Evolutionary conservation across 1,140 invertebrate genomes (phyloP), one percentile per base, ranked within the genome.

Genomic region (Drosophila melanogaster): DNA sequence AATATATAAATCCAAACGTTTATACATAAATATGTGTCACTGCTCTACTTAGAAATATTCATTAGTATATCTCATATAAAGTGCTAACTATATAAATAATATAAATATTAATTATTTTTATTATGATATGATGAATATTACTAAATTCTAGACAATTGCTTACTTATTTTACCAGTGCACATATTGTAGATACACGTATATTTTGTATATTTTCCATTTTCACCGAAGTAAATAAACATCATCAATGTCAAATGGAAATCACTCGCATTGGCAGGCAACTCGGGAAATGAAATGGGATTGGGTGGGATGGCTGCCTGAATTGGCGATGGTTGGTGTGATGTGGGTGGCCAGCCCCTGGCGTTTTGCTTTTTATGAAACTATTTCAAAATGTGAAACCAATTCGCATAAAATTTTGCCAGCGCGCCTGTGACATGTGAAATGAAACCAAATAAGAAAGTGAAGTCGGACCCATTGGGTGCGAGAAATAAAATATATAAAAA

Each of bases 161-260:
- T 22, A 22, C 0, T n/a, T n/a, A 17, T 0, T 0, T 54, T 22
- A 1, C 12, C 30, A 65, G 38, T 67, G 64, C 30, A 43, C 44
- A 44, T 67, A 64, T 67, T 49, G 57, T 33, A 24, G 41, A 38
- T 54, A 41, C 67, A 51, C 38, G 58, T 71, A 65, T 75, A 66
- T 72, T 64, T 81, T 72, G 78, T 87, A 79, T 89, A 89, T 90
- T 87, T 87, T 87, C 73, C 80, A 89, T 89, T 89, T 89, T 89
- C 84, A 90, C 67, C 80, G 56, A 89, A 89, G 90, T 89, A 89
- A 89, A 84, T 90, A 89, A 89, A 89, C 84, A 89, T 89, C 84
- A 89, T 89, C 84, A 89, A 89, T 90, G 84, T 89, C 84, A 84
- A 89, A 90, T 89, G 84, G 73, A 90, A 89, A 85, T 78, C 85